Base-by-base conservation (phyloP, 2,113 vertebrate species). In the Probosciger aterrimus region DNA sequence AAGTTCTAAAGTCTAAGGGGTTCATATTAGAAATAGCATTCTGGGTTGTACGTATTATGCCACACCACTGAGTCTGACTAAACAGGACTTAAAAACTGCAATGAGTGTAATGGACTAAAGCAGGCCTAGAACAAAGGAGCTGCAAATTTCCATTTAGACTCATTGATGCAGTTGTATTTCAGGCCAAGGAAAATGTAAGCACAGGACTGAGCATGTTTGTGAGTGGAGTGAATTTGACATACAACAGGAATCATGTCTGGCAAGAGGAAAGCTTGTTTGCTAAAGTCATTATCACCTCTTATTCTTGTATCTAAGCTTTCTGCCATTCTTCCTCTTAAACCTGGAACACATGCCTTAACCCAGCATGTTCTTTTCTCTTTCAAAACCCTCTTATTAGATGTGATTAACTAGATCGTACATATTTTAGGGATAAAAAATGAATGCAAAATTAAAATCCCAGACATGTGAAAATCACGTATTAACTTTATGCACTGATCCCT, bases 271-370 rank as follows among this genome's bases (percentile, higher is more conserved):
- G 14, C 12, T 92, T 86, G 74, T 80, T 96, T 97, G 94, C 55
- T 96, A 90, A 96, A 97, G 71, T 50, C 88, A 90, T 96, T 96
- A 95, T 75, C 92, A 73, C 82, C 91, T 90, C n/a, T 85, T 84
- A 57, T 84, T 89, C 37, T 55, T 77, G 7, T 47, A 60, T 49
- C 41, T 80, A 92, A 95, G 63, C 39, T 83, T 93, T 95, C 71
- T 90, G 39, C 92, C 82, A 74, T 94, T 95, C 84, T 87, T 90
- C 43, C 41, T 73, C 50, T 79, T 79, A 90, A 82, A 92, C 39
- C 6, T 49, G 37, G 77, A 94, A 87, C 60, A 89, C 15, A 59
- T 62, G 37, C 31, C 24, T 82, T 88, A 78, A 59, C 9, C 13
- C 18, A 77, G 39, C 4, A 62, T 15, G 30, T 63, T 76, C 17